phyloP scores from a whole-genome alignment of 2,113 vertebrate species.

The Upupa epops region DNA sequence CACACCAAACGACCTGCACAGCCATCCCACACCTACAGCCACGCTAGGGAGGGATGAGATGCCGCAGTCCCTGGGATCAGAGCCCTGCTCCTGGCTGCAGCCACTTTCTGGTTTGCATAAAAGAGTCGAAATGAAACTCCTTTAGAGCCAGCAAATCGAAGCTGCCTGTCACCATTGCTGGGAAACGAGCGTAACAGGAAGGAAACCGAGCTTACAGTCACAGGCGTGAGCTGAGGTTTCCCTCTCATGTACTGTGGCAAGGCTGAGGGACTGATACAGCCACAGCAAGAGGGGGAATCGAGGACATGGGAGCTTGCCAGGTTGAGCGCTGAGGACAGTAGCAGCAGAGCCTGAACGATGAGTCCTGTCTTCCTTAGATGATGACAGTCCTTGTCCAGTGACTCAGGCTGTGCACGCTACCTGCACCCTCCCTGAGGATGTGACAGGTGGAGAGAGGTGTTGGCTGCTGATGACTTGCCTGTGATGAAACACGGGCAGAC shows the following conservation, averaged over 20 bases:
- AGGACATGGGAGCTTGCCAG: neutral
- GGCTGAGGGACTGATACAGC: neutral
- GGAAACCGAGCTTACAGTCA: neutral
- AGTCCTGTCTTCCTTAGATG: neutral
- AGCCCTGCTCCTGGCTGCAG: neutral
- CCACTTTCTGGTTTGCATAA: neutral
- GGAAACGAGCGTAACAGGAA: neutral
- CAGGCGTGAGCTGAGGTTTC: slow-evolving; percentile 41
- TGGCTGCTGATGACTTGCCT: neutral
- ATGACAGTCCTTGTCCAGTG: neutral
- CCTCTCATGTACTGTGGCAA: neutral
- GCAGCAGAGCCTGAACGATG: neutral
- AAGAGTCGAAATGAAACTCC: slow-evolving; percentile 3
- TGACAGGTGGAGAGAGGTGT: neutral
- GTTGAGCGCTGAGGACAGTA: neutral
- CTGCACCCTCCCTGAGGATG: neutral
- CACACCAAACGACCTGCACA: neutral
- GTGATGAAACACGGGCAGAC: neutral
- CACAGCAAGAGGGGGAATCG: neutral
- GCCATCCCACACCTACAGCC: neutral
- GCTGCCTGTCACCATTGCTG: neutral
- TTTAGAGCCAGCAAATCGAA: neutral
- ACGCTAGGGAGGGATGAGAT: neutral
- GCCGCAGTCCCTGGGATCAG: accelerated
- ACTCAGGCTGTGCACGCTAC: neutral